Percentiles rank a stretch among this genome's conserved stretches.
Evolutionary conservation across 2,888 invertebrate species (phyloP).

Genomic region (Trimorus sp.): DNA sequence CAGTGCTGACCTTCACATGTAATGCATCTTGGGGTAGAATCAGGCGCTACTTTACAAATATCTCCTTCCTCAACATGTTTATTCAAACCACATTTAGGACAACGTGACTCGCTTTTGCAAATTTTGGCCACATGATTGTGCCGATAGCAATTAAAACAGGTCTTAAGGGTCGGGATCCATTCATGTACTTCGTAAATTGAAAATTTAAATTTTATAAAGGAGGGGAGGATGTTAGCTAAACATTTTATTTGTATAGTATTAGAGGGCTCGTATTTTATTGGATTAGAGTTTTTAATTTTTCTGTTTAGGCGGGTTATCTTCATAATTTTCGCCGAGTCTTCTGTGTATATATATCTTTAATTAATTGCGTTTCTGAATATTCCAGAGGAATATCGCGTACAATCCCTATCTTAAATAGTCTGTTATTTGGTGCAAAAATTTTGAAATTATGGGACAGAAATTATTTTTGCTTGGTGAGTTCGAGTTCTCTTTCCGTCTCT

Average conservation of each 20-base stretch:
- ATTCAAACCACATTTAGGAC: slow-evolving; percentile 5
- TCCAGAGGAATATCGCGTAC: background rate
- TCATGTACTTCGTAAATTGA: background rate
- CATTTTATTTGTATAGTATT: slow-evolving; percentile 2
- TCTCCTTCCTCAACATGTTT: background rate
- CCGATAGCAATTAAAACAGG: slow-evolving; percentile 8
- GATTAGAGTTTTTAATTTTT: background rate
- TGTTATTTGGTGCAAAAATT: too few species aligned
- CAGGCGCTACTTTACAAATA: background rate
- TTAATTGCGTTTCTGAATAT: background rate
- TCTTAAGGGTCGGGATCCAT: background rate
- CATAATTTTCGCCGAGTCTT: background rate
- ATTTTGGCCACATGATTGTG: background rate
- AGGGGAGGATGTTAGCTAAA: background rate
- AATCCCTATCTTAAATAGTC: too few species aligned
- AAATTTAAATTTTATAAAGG: slow-evolving; percentile 1
- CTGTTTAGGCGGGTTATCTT: background rate
- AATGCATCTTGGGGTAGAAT: background rate
- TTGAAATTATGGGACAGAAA: too few species aligned
- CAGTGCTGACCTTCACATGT: too few species aligned
- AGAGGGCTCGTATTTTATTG: background rate
- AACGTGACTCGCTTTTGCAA: background rate
- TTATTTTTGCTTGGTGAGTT: too few species aligned
- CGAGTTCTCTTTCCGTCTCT: too few species aligned
- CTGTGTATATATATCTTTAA: background rate